A percentile compares a stretch with the other conserved stretches of the same genome.
phyloP scores from a whole-genome alignment of 2,888 invertebrate species.

The Pollenia angustigena region DNA sequence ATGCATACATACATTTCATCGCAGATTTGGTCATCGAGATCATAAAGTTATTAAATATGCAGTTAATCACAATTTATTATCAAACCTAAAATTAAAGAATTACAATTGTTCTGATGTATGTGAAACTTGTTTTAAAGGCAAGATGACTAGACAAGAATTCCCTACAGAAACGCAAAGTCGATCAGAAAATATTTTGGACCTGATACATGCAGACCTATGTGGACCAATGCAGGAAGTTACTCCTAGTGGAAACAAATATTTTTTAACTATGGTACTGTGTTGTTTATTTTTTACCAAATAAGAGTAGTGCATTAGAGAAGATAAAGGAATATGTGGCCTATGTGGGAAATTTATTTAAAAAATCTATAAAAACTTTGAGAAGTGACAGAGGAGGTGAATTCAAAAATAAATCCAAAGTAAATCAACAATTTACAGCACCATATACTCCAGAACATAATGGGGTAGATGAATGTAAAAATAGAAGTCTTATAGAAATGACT shows the following conservation, averaged over 20 bases:
- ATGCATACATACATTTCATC: constrained; percentile 19
- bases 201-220: constrained; percentile 26
- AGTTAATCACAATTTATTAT: constrained; percentile 5
- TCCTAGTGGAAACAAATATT: constrained; percentile 18
- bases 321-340: background rate
- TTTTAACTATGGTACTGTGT: constrained; percentile 37
- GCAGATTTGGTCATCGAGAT: constrained; percentile 42
- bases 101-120: constrained; percentile 15
- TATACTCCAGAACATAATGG: too few relatives aligned
- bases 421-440: too few relatives aligned
- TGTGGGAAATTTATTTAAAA: constrained; percentile 13
- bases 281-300: constrained; percentile 6
- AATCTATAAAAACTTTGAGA: background rate
- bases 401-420: background rate
- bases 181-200: constrained; percentile 11
- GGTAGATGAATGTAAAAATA: too few relatives aligned
- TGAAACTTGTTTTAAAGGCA: constrained; percentile 16
- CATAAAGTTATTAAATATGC: background rate
- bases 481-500: background rate
- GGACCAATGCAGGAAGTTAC: constrained; percentile 28
- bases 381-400: constrained; percentile 39
- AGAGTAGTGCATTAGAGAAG: background rate
- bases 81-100: background rate
- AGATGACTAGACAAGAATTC: constrained; percentile 26
- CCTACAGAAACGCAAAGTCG: constrained; percentile 3